A percentile compares a stretch with the other conserved stretches of the same genome.
Conservation (phyloP, 1,140 invertebrate species). For the Glossosoma conforme region DNA sequence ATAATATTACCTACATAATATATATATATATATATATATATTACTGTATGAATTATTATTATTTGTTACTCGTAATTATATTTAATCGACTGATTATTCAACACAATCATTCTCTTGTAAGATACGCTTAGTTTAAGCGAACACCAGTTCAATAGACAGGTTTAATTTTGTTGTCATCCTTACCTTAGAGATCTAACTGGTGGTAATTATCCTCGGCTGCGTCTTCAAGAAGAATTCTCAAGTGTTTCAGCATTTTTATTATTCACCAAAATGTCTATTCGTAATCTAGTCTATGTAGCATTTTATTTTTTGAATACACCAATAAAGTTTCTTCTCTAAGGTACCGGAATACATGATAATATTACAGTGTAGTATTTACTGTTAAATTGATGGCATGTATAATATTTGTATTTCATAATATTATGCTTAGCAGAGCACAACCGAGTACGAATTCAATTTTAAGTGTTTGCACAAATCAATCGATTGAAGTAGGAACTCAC, state of each 20-base stretch:
- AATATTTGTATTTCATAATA: no score
- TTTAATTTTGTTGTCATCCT: not conserved
- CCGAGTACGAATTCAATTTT: constrained; percentile 16
- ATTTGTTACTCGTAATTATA: constrained; percentile 1
- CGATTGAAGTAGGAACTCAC: constrained; percentile 1
- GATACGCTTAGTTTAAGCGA: constrained; percentile 22
- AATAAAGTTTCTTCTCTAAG: no score
- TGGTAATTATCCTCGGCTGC: no score
- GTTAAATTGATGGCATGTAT: not conserved
- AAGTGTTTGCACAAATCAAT: constrained; percentile 1
- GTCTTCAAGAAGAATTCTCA: no score
- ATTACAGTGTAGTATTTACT: not conserved
- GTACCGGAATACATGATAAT: no score
- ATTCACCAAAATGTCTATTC: no score
- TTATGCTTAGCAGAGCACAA: constrained; percentile 19
- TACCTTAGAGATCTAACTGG: constrained; percentile 2
- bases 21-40: constrained; percentile 3
- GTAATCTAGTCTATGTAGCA: no score
- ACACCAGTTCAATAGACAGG: constrained; percentile 1
- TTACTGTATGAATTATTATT: constrained; percentile 8
- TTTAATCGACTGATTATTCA: constrained; percentile 19
- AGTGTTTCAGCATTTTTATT: no score
- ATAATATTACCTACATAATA: not conserved
- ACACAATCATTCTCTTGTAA: constrained; percentile 25
- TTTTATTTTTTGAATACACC: no score